Evolutionary conservation across 1,140 invertebrate genomes (phyloP), one percentile per base, ranked within the genome.

Genomic region (Pseudomyrmex pallidus): DNA sequence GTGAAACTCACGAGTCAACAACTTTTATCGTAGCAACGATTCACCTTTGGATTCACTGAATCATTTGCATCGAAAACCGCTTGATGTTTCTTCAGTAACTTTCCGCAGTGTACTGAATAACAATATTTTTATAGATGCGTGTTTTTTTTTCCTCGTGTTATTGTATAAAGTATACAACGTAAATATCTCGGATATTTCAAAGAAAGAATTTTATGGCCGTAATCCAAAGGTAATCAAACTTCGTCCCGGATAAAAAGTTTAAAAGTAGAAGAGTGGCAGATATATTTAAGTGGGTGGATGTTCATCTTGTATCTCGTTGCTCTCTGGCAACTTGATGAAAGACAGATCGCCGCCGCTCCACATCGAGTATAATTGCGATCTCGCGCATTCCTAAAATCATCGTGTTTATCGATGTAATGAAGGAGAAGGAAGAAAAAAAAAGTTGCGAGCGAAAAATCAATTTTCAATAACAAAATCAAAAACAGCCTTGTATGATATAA

Each of bases 361-460:
- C 95, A 95, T 95, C 48, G 94, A 95, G 78, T 95, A 95, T n/a
- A 95, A 89, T 74, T 95, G 94, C 73, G 94, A 94, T 82, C 92
- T 92, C 77, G 92, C 86, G 44, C 90, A 91, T 84, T 95, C 94
- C 94, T 94, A 84, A 66, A 91, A 89, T 66, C 13, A 68, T 64
- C 13, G 63, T 25, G 44, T 76, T 83, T 70, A 80, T 46, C 7
- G 44, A 44, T 48, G 22, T 17, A 5, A 35, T 70, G 20, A 78
- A 9, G 7, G 1, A 35, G 62, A 46, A 46, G 15, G n/a, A 64
- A 25, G 8, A 46, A 15, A 64, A 15, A 35, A n/a, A n/a, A 2
- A 64, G 15, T 2, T 63, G 25, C 13, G 52, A 76, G 20, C 15
- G 59, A 63, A n/a, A 57, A 22, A 78, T 22, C 54, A 78, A 20